Conservation (phyloP, 2,797 vertebrate genomes). For the Craterocephalus amniculus region DNA sequence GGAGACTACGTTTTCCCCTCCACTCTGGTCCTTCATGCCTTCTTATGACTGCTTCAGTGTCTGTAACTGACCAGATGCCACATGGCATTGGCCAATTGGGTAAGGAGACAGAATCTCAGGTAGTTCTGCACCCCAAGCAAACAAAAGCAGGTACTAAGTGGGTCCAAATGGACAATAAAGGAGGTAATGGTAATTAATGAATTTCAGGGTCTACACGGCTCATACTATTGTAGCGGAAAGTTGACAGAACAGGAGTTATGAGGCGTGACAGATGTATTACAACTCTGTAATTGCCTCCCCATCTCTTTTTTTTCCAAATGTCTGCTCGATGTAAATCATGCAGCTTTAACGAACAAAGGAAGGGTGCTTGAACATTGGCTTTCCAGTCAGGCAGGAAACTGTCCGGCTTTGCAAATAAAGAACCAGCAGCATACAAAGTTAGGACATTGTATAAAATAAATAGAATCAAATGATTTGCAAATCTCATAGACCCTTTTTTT, state of each 20-base stretch:
- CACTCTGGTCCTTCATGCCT: background rate
- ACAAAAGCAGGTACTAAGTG: constrained; percentile 53
- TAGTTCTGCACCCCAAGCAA: constrained; percentile 40
- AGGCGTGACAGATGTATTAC: constrained; percentile 55
- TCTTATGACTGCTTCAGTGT: constrained; percentile 2
- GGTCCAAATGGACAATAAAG: constrained; percentile 64
- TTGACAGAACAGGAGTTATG: constrained; percentile 50
- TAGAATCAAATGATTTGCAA: too few species aligned
- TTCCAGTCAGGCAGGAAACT: constrained; percentile 34
- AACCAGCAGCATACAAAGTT: constrained; percentile 16
- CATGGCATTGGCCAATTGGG: constrained; percentile 44
- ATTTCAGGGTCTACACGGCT: constrained; percentile 50
- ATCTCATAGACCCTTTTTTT: too few species aligned
- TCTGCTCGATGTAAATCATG: constrained; percentile 53
- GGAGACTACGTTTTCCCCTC: background rate
- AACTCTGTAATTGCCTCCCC: constrained; percentile 55
- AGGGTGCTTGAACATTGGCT: constrained; percentile 13
- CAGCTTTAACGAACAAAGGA: constrained; percentile 33
- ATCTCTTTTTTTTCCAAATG: constrained; percentile 6
- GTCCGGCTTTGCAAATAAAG: constrained; percentile 15
- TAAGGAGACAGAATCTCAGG: constrained; percentile 47
- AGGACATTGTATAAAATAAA: too few species aligned
- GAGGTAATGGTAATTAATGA: constrained; percentile 60
- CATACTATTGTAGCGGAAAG: constrained; percentile 44
- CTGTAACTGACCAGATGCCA: constrained; percentile 24